Conservation (phyloP, 2,888 invertebrate genomes). For the Gastrophysa polygoni region DNA sequence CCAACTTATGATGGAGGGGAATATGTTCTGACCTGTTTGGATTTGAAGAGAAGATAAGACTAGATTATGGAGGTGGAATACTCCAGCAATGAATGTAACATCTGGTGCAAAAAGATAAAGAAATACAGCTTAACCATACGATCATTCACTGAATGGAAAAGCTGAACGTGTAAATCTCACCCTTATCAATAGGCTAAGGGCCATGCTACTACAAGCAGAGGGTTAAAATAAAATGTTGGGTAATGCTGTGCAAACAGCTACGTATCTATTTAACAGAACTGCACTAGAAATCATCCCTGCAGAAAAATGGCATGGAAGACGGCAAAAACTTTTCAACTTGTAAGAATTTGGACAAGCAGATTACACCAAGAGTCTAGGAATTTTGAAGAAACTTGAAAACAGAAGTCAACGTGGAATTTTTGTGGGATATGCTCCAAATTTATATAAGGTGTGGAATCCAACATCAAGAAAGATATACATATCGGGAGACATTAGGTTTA, state of each 20-base stretch:
- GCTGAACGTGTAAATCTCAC: constrained; percentile 9
- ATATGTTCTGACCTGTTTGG: constrained; percentile 16
- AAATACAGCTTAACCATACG: not conserved
- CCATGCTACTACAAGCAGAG: not conserved
- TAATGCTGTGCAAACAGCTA: not conserved
- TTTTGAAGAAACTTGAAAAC: not conserved
- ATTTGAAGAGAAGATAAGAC: not conserved
- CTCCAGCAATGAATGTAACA: not conserved
- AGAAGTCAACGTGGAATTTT: not conserved
- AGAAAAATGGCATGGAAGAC: constrained; percentile 4
- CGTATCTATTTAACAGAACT: constrained; percentile 10
- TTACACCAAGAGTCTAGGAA: not conserved
- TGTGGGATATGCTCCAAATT: not conserved
- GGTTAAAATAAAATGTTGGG: not conserved
- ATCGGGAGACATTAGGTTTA: no score
- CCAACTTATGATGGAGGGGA: constrained; percentile 5
- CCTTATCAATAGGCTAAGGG: not conserved
- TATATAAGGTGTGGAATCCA: not conserved
- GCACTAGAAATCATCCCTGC: not conserved
- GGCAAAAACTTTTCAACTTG: constrained; percentile 5
- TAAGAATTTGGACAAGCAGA: constrained; percentile 1
- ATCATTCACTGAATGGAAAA: constrained; percentile 8
- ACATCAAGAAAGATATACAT: no score
- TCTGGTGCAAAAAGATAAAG: not conserved
- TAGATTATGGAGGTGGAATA: not conserved